A percentile compares a stretch with the other conserved stretches of the same genome.
phyloP scores from a whole-genome alignment of 2,888 invertebrate genomes.

The Bimastos eiseni region DNA sequence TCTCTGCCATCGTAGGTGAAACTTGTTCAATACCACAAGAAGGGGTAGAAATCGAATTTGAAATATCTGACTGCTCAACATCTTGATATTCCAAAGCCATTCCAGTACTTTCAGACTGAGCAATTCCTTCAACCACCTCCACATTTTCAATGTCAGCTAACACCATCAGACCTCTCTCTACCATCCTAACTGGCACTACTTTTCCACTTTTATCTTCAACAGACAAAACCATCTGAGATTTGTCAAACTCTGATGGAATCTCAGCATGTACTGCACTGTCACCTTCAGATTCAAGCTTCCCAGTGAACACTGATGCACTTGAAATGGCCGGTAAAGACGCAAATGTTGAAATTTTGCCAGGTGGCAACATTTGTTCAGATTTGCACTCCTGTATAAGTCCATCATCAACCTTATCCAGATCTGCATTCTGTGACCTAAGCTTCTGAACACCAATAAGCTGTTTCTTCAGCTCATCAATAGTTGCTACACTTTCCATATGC shows the following conservation, averaged over 20 bases:
- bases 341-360: background rate
- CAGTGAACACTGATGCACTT: background rate
- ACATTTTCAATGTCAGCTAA: background rate
- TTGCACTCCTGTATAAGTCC: background rate
- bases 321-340: background rate
- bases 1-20: background rate
- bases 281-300: background rate
- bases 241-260: background rate
- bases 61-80: background rate
- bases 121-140: background rate
- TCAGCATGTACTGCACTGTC: background rate
- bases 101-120: background rate
- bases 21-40: background rate
- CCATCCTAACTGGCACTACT: background rate
- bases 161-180: background rate
- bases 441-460: background rate
- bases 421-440: background rate
- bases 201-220: background rate
- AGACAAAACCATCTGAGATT: background rate
- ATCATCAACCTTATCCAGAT: background rate
- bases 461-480: background rate
- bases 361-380: background rate
- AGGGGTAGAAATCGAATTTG: background rate
- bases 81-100: slow-evolving; percentile 16
- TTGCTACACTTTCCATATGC: background rate